Evolutionary conservation across 2,888 invertebrate species (phyloP).

Genomic region (Apodemia duryi): DNA sequence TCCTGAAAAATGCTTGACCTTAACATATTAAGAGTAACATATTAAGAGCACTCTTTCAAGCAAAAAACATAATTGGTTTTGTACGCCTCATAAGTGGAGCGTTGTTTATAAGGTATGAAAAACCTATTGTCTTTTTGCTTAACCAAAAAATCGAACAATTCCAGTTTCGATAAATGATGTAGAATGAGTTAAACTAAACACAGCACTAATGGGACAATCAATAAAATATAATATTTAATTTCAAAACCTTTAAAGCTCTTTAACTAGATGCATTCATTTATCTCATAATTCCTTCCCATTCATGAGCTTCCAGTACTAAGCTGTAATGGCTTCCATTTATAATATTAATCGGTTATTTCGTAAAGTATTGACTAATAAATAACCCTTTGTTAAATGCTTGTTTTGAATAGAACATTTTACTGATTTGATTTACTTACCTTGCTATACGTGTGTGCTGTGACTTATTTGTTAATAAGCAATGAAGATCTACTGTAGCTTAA

Average conservation of each 20-base stretch:
- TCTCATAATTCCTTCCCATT: slow-evolving; percentile 42
- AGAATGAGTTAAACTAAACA: no score
- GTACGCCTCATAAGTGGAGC: no score
- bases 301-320: slow-evolving; percentile 43
- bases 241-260: slow-evolving; percentile 7
- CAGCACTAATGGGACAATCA: not conserved
- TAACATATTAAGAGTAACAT: no score
- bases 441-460: not conserved
- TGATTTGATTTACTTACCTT: not conserved
- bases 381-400: slow-evolving; percentile 35
- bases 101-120: no score
- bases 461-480: no score
- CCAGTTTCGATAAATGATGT: no score
- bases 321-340: slow-evolving; percentile 65
- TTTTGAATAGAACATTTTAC: slow-evolving; percentile 11
- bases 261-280: slow-evolving; percentile 34
- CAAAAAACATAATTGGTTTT: no score
- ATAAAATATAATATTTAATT: not conserved
- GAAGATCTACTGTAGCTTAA: no score
- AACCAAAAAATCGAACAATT: no score
- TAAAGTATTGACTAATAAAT: slow-evolving; percentile 56
- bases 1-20: no score
- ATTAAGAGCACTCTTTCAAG: no score
- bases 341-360: slow-evolving; percentile 69
- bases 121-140: no score